Evolutionary conservation across 2,113 vertebrate genomes (phyloP).

Genomic region (Phrynosoma platyrhinos): DNA sequence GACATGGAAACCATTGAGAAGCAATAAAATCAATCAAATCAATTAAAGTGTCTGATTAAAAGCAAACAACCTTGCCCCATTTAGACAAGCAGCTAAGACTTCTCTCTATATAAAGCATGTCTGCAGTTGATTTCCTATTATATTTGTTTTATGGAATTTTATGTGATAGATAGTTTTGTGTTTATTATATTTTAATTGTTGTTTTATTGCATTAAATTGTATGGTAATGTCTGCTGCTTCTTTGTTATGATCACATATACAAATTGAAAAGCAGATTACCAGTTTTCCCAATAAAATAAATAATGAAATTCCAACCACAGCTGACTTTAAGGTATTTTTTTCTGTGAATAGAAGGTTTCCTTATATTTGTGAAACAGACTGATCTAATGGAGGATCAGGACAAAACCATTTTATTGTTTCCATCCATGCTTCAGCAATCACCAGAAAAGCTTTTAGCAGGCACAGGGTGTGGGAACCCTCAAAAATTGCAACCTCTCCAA

Average conservation of each 20-base stretch:
- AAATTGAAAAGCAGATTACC: neutral
- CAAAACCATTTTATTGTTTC: too few relatives aligned
- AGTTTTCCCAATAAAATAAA: neutral
- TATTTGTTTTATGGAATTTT: neutral
- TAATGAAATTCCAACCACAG: neutral
- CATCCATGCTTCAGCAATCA: too few relatives aligned
- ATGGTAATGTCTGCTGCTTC: neutral
- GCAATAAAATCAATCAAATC: neutral
- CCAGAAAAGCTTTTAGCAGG: too few relatives aligned
- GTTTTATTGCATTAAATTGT: neutral
- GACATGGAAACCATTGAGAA: constrained; percentile 5
- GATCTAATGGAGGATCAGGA: too few relatives aligned
- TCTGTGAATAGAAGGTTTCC: neutral
- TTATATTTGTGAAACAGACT: too few relatives aligned
- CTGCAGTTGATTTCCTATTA: neutral
- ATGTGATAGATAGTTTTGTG: neutral
- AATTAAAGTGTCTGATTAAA: neutral
- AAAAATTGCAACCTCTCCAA: too few relatives aligned
- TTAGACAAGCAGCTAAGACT: constrained; percentile 3
- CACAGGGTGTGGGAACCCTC: too few relatives aligned
- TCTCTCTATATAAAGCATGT: neutral
- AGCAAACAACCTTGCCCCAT: neutral
- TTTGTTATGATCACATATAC: neutral
- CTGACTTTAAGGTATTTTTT: neutral
- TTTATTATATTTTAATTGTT: neutral